Evolutionary conservation across 2,797 vertebrate genomes (phyloP), one percentile per base, ranked within the genome.

Genomic region (Diplodus sargus): DNA sequence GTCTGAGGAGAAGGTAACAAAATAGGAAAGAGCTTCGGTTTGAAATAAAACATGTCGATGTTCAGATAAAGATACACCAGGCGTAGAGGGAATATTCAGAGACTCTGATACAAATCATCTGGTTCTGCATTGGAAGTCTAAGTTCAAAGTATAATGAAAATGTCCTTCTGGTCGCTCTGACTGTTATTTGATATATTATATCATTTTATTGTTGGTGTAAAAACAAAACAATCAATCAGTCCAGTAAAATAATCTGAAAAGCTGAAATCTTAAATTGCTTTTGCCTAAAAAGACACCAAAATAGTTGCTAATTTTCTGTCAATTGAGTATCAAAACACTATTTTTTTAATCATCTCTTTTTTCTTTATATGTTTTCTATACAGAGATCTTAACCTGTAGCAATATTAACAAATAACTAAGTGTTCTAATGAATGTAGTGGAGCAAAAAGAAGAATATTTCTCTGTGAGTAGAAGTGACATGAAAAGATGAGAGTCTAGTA

Each of bases 21-120:
- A 72, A 39, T 1, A 25, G n/a, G 12, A 62, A 30, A 43, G 23
- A 52, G 47, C 17, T n/a, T 4, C 3, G 10, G 8, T 30, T 56
- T 61, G 43, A 51, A 57, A 49, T n/a, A 39, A 56, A 59, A 51
- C 61, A 34, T 30, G 56, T 71, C 11, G 66, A 42, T 43, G n/a
- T 75, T 43, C 1, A 6, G 45, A 56, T 43, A 45, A 45, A 71
- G 16, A 54, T n/a, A 52, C 28, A 58, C 13, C 25, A 58, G 56
- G 5, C 1, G 53, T 3, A 11, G 23, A 28, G 23, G 53, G 25
- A 16, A 8, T 30, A 11, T 23, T 23, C 52, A 23, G 22, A 49
- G 17, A 17, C 47, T 18, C 16, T 39, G 39, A 10, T 11, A 10
- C 39, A 39, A 39, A 39, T 39, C 9, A 39, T 39, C 39, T 39